Percentiles rank a stretch among this genome's conserved stretches.
These are phyloP conservation scores for Trachurus trachurus DNA, from an alignment of 2,797 vertebrate genomes.

Conservation along the genomic window DNA sequence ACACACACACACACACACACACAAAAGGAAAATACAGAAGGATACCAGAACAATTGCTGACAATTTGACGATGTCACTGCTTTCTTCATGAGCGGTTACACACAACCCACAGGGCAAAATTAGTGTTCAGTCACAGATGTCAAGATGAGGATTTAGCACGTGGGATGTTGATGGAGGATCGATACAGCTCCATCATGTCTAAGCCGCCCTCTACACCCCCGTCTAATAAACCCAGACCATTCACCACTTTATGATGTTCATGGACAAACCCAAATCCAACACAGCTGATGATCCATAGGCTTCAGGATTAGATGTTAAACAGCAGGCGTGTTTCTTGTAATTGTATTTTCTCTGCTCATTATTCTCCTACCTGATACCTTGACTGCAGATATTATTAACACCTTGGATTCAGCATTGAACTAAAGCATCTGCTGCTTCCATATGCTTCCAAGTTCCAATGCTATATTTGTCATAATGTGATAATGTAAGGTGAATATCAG, in stretches of 20 bases:
- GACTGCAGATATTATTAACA: slow-evolving; percentile 11
- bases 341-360: slow-evolving; percentile 16
- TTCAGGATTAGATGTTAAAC: slow-evolving; percentile 8
- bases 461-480: slow-evolving; percentile 39
- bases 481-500: slow-evolving; percentile 34
- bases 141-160: slow-evolving; percentile 65
- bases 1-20: neutral
- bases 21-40: neutral
- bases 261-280: slow-evolving; percentile 32
- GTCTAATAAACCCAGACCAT: slow-evolving; percentile 44
- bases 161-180: slow-evolving; percentile 59
- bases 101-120: slow-evolving; percentile 35
- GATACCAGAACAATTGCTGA: neutral
- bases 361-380: slow-evolving; percentile 2
- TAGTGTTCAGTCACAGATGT: slow-evolving; percentile 63
- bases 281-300: neutral
- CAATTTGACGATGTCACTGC: slow-evolving; percentile 9
- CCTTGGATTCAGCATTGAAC: slow-evolving; percentile 3
- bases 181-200: slow-evolving; percentile 62
- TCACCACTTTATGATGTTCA: slow-evolving; percentile 35
- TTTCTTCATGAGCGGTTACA: slow-evolving; percentile 13
- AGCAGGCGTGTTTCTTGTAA: neutral
- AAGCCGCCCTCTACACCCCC: slow-evolving; percentile 25
- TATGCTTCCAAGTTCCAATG: neutral
- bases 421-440: neutral